Conservation (phyloP, 35 echinoderm and acorn worm species). For the Eucidaris tribuloides region DNA sequence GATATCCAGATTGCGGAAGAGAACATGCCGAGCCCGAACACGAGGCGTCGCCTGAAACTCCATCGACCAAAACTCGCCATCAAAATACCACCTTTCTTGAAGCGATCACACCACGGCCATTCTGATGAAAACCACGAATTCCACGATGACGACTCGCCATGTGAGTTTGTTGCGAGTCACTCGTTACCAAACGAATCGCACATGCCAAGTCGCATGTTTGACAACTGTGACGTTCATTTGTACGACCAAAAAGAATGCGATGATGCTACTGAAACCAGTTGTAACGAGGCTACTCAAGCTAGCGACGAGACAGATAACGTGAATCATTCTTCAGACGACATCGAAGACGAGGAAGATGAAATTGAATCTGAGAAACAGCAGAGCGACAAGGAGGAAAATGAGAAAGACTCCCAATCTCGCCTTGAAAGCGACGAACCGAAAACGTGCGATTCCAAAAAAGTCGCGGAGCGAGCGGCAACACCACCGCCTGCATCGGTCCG, state of each 20-base stretch:
- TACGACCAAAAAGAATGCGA: background rate
- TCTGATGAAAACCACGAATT: background rate
- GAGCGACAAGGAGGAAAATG: slow-evolving; percentile 18
- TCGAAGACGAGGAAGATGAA: background rate
- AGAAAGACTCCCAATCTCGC: background rate
- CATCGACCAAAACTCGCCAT: background rate
- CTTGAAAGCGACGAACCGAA: background rate
- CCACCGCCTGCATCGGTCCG: background rate
- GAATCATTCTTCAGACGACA: too few species aligned
- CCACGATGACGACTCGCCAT: background rate
- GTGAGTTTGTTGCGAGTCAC: background rate
- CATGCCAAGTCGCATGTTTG: too few species aligned
- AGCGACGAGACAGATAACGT: too few species aligned
- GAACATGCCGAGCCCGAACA: slow-evolving; percentile 8
- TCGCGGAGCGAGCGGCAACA: background rate
- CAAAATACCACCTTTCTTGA: slow-evolving; percentile 22
- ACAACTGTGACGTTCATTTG: background rate
- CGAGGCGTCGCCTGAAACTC: background rate
- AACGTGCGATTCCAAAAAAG: background rate
- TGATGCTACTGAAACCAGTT: background rate
- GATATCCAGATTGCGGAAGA: too few species aligned
- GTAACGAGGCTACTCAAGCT: too few species aligned
- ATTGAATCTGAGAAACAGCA: slow-evolving; percentile 9
- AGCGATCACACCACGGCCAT: background rate
- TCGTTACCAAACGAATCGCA: background rate